Conservation (phyloP, 1,140 invertebrate species). For the Holcopasites calliopsidis region DNA sequence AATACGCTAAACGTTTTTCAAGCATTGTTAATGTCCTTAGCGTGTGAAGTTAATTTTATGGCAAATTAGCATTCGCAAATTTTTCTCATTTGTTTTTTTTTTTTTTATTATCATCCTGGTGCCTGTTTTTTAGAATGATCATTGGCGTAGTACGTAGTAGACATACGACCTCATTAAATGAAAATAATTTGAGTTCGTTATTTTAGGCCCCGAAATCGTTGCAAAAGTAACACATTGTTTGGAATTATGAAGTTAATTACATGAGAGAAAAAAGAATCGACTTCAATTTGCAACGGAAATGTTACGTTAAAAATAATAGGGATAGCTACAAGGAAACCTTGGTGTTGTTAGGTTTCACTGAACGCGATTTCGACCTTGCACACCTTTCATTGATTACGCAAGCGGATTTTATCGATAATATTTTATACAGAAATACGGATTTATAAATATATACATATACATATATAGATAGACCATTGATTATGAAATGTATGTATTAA, state of each 20-base stretch:
- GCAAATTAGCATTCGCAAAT: neutral
- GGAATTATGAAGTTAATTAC: too few species aligned
- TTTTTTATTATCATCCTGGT: too few species aligned
- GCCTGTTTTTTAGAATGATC: neutral
- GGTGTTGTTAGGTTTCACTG: slow-evolving; percentile 21
- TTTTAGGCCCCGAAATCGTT: too few species aligned
- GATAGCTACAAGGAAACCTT: neutral
- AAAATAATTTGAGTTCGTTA: neutral
- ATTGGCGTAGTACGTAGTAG: neutral
- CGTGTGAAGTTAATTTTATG: neutral
- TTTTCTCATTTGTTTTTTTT: too few species aligned
- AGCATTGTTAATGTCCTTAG: too few species aligned
- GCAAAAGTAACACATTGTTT: too few species aligned
- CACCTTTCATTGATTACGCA: slow-evolving; percentile 21
- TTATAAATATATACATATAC: neutral
- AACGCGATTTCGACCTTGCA: slow-evolving; percentile 35
- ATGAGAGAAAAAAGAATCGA: neutral
- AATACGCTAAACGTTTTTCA: too few species aligned
- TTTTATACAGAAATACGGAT: neutral
- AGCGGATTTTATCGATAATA: slow-evolving; percentile 10
- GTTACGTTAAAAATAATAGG: too few species aligned
- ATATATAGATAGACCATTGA: neutral
- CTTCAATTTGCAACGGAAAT: neutral
- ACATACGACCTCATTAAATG: neutral
- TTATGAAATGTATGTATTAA: neutral